Evolutionary conservation across 1,140 invertebrate genomes (phyloP), one percentile per base, ranked within the genome.

Genomic region (Brachionus calyciflorus): DNA sequence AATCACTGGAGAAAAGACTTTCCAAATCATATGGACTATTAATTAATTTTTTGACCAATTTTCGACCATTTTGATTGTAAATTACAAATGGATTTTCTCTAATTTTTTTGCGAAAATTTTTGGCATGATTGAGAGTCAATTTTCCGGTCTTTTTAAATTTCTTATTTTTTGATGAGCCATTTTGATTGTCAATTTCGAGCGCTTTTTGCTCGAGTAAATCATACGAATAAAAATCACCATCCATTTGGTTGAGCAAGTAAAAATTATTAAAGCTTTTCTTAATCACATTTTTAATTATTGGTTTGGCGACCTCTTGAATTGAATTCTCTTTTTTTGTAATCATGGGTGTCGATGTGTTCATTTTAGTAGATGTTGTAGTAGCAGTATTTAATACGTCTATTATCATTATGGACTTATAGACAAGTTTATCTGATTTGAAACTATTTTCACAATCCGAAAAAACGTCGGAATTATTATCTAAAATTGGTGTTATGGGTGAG

Each of bases 221-320:
- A 65, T 65, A 65, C n/a, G 60, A 65, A 65, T 37, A 60, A 37
- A 37, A 60, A 19, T 60, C 55, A 37, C 55, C 55, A 37, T 60
- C 55, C 55, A 60, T 37, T 37, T 60, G 37, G 44, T 65, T 65
- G 2, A 65, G 24, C 24, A 65, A 65, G 44, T 65, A 65, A 26
- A 65, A 65, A 44, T 65, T 65, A 28, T 65, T 65, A 65, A 65
- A 65, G 10, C 60, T 65, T 26, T 65, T 65, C 44, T 41, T 19
- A 44, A 65, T 44, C 3, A 44, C 60, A 26, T 65, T 65, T 26
- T 65, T 65, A 46, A 65, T 19, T 44, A 41, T 44, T 24, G 33
- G 60, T 24, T 3, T 17, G 41, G 41, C n/a, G 24, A 37, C 41
- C 24, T 65, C 60, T 21, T 44, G 7, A 5, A 65, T 6, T 10